A percentile compares a stretch with the other conserved stretches of the same genome.
phyloP scores from a whole-genome alignment of 2,797 vertebrate species.

The Eurystomus glaucurus region DNA sequence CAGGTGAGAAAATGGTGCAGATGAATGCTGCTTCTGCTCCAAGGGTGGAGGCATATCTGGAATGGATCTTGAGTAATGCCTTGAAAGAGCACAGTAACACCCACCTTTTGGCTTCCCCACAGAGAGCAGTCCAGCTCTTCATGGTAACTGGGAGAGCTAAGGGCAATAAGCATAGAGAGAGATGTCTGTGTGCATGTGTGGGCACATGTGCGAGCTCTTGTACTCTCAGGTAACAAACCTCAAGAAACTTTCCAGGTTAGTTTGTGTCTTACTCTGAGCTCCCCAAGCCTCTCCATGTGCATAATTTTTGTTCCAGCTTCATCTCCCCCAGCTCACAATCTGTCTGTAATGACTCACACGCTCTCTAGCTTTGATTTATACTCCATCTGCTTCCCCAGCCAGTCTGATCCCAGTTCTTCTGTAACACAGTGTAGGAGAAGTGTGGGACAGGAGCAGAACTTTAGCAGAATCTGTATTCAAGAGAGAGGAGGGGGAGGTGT shows the following conservation, averaged over 20 bases:
- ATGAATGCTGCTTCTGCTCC: neutral
- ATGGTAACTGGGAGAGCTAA: neutral
- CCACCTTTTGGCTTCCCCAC: neutral
- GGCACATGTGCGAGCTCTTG: neutral
- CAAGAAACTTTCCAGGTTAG: neutral
- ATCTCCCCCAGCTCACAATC: conserved; percentile 40
- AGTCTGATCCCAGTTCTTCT: conserved; percentile 32
- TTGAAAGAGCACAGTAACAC: neutral
- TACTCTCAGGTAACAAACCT: neutral
- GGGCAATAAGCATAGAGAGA: neutral
- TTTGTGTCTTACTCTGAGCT: neutral
- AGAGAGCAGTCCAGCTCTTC: neutral
- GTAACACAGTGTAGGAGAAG: conserved; percentile 11
- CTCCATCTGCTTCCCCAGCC: conserved; percentile 60
- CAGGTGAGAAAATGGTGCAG: neutral
- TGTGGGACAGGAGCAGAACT: conserved; percentile 48
- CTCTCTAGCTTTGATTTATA: conserved; percentile 48
- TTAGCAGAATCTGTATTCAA: neutral
- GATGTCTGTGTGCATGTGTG: fast-evolving
- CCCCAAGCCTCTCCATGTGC: neutral
- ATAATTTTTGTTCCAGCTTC: conserved; percentile 18
- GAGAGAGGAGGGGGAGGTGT: neutral
- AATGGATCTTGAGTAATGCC: neutral
- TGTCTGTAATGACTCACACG: conserved; percentile 61
- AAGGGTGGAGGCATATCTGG: neutral